These are phyloP conservation scores for Lagopus muta DNA, from an alignment of 2,113 vertebrate genomes.

Conservation along the genomic window DNA sequence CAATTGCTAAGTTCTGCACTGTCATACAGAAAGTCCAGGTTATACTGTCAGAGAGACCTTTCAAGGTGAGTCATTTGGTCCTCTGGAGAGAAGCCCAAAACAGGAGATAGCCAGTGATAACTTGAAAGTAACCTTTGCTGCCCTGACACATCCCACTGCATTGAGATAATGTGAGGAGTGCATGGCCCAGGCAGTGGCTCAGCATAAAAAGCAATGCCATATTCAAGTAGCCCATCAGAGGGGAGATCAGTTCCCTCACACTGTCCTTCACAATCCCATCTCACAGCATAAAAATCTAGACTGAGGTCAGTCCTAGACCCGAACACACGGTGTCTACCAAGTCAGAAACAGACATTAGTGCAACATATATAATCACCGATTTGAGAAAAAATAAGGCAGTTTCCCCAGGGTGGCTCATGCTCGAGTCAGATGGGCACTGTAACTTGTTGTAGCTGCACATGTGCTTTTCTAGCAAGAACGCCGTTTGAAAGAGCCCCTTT, in stretches of 20 bases:
- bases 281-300: neutral
- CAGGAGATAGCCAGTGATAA: neutral
- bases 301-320: neutral
- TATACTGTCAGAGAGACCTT: conserved; percentile 18
- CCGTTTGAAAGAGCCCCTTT: conserved; percentile 54
- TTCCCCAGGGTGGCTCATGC: conserved; percentile 27
- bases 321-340: neutral
- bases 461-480: conserved; percentile 25
- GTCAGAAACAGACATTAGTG: neutral
- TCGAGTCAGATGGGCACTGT: conserved; percentile 46
- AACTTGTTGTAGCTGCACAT: conserved; percentile 41
- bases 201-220: neutral
- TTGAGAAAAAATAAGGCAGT: neutral
- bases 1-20: conserved; percentile 10
- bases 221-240: fast-evolving
- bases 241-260: neutral
- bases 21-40: neutral
- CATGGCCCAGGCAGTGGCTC: neutral
- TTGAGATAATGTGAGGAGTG: neutral
- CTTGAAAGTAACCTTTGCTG: neutral
- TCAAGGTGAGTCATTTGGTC: conserved; percentile 39
- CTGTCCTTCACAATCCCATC: neutral
- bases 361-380: neutral
- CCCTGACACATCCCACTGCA: neutral
- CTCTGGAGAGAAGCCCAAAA: conserved; percentile 42